Evolutionary conservation across 2,113 vertebrate genomes (phyloP), one percentile per base, ranked within the genome.

Genomic region (Limanda limanda): DNA sequence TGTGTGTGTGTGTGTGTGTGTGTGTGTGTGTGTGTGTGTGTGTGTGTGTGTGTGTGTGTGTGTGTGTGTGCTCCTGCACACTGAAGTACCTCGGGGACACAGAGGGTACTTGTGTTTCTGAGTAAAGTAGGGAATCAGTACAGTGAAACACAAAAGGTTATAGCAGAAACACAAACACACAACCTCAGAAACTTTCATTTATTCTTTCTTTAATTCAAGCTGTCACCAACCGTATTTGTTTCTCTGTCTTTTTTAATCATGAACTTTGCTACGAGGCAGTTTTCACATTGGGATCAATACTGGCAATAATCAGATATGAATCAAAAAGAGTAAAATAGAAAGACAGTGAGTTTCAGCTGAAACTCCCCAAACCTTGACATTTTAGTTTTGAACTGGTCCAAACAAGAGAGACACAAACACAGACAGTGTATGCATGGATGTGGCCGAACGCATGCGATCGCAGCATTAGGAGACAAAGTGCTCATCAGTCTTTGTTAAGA

Each of bases 401-500:
- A 78, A 62, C 24, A 68, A 71, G 35, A 64, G 21, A 62, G 17
- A 10, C 18, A 61, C 10, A 40, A 21, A 78, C 11, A 23, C 31
- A 68, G 31, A 60, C 4, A 25, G 18, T 18, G 10, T 74, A 42
- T 76, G 42, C 47, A 67, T 57, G 55, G 25, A 31, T 5, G 52
- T 18, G 54, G n/a, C 21, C n/a, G 21, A 4, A 9, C 51, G 21
- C 54, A 24, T 20, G 21, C 21, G 3, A 24, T n/a, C 20, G 51
- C 51, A 17, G 68, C 64, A 23, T 58, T 24, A 20, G 51, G 64
- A 67, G 61, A 74, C 11, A 8, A 72, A 27, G 24, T 54, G 58
- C 66, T 85, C 74, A 90, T 89, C 88, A 87, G 79, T 88, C 84
- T 81, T 75, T 63, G 72, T 79, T 82, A 77, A 52, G 79, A 86